Base-by-base conservation (phyloP, 1,140 invertebrate species). In the Ctenoplectra terminalis region DNA sequence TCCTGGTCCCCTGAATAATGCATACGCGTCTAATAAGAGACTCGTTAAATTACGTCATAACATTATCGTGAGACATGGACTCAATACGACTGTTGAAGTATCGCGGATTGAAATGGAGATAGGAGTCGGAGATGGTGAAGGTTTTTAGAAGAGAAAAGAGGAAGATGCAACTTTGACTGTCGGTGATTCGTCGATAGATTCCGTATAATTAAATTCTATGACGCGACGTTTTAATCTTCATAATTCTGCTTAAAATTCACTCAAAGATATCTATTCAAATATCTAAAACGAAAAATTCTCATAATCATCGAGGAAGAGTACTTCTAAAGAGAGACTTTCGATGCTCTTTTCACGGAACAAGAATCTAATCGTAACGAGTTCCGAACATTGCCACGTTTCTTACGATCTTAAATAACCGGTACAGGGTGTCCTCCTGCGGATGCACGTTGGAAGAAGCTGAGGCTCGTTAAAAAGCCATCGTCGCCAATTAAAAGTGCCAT, bases 321-420 rank as follows among this genome's bases (percentile, higher is more conserved):
- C 4, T 17, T 31, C 1, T 2, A 58, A 58, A 5, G 9, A 13
- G 11, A 31, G 15, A 7, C 11, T 6, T 34, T 34, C 67, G 23
- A 1, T 5, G 8, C 9, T 37, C 37, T 26, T 37, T 23, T 34
- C 23, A 4, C 20, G 11, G 7, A 7, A n/a, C 13, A 52, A 31
- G 37, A 75, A 23, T 29, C n/a, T 20, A 2, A 54, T 43, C 13
- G 23, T 76, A 43, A 66, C 50, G 50, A n/a, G 61, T 37, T 40
- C 34, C 11, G 17, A 29, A 23, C n/a, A 7, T 23, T 2, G 15
- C 50, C 26, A 54, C 8, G 34, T 43, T 46, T 58, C 52, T 43
- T 75, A 52, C 43, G 31, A 20, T 54, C 37, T 26, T n/a, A 58
- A 69, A 69, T 69, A 77, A 77, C 75, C 75, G 75, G 64, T n/a